phyloP scores from a whole-genome alignment of 2,888 invertebrate genomes.

The Sphinx pinastri region DNA sequence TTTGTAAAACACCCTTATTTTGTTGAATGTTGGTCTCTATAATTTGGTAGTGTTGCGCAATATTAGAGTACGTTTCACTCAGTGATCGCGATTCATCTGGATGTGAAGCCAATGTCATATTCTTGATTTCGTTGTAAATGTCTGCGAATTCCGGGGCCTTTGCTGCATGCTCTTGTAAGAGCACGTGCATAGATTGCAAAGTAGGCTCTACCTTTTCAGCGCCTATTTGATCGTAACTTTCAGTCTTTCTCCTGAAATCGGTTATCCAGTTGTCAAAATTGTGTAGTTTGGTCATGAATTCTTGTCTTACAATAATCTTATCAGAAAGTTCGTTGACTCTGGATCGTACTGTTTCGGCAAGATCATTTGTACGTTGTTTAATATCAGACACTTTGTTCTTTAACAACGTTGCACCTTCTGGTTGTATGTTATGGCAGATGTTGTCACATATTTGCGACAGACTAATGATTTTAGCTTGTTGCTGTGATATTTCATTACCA shows the following conservation, averaged over 20 bases:
- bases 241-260: constrained; percentile 87
- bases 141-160: constrained; percentile 90
- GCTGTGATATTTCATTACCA: constrained; percentile 93
- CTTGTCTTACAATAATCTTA: constrained; percentile 91
- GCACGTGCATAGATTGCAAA: constrained; percentile 90
- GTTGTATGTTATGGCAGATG: constrained; percentile 89
- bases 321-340: constrained; percentile 93
- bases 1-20: constrained; percentile 89
- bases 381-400: constrained; percentile 89
- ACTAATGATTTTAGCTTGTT: constrained; percentile 91
- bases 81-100: constrained; percentile 89
- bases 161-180: constrained; percentile 93
- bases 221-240: constrained; percentile 91
- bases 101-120: constrained; percentile 87
- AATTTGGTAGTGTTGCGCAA: constrained; percentile 90
- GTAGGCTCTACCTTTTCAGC: constrained; percentile 92
- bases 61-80: constrained; percentile 89
- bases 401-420: constrained; percentile 89
- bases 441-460: constrained; percentile 92
- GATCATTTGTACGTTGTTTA: constrained; percentile 88
- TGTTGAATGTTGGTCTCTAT: constrained; percentile 89
- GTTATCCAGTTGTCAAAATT: constrained; percentile 93
- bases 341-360: constrained; percentile 90
- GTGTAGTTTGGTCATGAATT: constrained; percentile 90
- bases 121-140: constrained; percentile 93